Base-by-base conservation (phyloP, 2,888 invertebrate species). In the Amorpha juglandis region DNA sequence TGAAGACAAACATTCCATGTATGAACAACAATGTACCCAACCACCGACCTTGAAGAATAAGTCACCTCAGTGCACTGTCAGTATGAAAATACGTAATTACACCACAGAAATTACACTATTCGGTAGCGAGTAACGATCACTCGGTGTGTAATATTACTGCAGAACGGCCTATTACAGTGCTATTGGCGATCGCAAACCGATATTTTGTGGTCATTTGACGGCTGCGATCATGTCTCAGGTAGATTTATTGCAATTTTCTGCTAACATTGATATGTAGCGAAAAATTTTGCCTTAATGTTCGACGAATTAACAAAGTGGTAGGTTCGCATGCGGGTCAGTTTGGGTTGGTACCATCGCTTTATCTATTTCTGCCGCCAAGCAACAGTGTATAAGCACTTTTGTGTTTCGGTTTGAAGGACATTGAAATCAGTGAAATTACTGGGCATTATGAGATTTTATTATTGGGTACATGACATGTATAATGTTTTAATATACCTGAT, bases 141-240 rank as follows among this genome's bases (percentile, higher is more conserved):
- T 69, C 73, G 73, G 33, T 45, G 42, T 33, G 21, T 65, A 47
- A 63, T 62, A 64, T 63, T 69, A 72, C 62, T 68, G 53, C 55
- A 21, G 62, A 48, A 19, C 35, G 48, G 35, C 68, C 75, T 77
- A 78, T 77, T 76, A 81, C 72, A 74, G 71, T 66, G 71, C 80
- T 83, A 83, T 85, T 82, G 82, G 79, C 73, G 73, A 76, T 79
- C 72, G 75, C 74, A 74, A 78, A 75, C 80, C 79, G 79, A 84
- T 82, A 84, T 80, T 85, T 84, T 85, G 84, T 79, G 79, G 83
- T 83, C 81, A 83, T 85, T 84, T 80, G 77, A 74, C 76, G 78
- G 74, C 77, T 73, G 76, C 74, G 66, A 72, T 71, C 66, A 67
- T 76, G 71, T 19, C 58, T 38, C 74, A 72, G 50, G 75, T 71